Conservation (phyloP, 2,888 invertebrate genomes). For the Dryobota labecula region DNA sequence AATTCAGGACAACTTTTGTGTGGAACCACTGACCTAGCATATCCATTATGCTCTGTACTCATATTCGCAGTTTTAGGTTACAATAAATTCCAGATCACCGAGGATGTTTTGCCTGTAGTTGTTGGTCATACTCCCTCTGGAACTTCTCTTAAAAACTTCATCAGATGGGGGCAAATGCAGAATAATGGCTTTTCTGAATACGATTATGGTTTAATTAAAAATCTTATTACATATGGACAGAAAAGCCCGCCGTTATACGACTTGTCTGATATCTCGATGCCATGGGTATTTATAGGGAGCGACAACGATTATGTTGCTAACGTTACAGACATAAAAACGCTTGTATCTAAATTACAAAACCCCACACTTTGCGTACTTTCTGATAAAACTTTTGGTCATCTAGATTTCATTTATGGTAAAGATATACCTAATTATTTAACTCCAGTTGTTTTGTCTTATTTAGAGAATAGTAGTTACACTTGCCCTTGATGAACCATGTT, state of each 20-base stretch:
- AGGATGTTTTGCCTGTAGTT: conserved; percentile 62
- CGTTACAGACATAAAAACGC: conserved; percentile 60
- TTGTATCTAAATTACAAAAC: conserved; percentile 58
- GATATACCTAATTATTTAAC: conserved; percentile 67
- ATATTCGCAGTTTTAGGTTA: conserved; percentile 69
- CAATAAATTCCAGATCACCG: conserved; percentile 65
- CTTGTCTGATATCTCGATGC: conserved; percentile 61
- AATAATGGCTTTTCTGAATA: conserved; percentile 68
- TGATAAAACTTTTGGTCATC: conserved; percentile 68
- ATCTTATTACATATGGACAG: conserved; percentile 60
- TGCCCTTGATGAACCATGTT: conserved; percentile 48
- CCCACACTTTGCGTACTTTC: conserved; percentile 65
- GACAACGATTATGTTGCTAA: conserved; percentile 68
- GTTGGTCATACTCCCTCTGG: conserved; percentile 69
- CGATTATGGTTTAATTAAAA: conserved; percentile 63
- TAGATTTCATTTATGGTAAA: conserved; percentile 72
- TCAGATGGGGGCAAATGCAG: conserved; percentile 69
- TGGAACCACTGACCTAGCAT: conserved; percentile 58
- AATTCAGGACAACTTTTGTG: conserved; percentile 58
- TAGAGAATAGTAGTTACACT: conserved; percentile 55
- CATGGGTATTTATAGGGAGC: conserved; percentile 64
- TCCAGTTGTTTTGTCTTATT: conserved; percentile 60
- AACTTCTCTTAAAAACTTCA: conserved; percentile 68
- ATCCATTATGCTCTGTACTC: conserved; percentile 64
- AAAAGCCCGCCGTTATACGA: conserved; percentile 64